Conservation (phyloP, 37 sponge, comb jelly and placozoan genomes). For the Beroe ovata region DNA sequence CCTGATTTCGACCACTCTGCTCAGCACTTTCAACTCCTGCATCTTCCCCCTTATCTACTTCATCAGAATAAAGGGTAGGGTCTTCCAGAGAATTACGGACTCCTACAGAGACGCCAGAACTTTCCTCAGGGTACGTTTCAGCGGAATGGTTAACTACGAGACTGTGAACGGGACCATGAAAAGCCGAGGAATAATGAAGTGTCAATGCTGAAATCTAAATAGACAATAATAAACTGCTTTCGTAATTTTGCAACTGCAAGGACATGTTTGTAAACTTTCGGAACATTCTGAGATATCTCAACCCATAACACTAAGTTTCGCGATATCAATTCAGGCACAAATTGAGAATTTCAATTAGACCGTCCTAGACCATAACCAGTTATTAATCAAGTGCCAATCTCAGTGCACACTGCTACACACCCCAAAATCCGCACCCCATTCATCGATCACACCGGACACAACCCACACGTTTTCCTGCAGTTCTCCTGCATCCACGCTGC, state of each 20-base stretch:
- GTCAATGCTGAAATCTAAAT: neutral
- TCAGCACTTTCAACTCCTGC: constrained; percentile 64
- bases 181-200: neutral
- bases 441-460: too few relatives aligned
- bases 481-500: neutral
- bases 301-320: too few relatives aligned
- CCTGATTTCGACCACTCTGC: constrained; percentile 20
- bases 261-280: too few relatives aligned
- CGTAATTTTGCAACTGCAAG: too few relatives aligned
- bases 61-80: constrained; percentile 34
- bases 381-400: too few relatives aligned
- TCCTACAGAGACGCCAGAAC: neutral
- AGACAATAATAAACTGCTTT: too few relatives aligned
- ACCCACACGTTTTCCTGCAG: neutral
- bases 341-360: too few relatives aligned
- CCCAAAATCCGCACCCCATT: too few relatives aligned
- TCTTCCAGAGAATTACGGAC: neutral
- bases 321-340: too few relatives aligned
- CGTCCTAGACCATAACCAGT: too few relatives aligned
- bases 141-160: neutral
- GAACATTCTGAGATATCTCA: too few relatives aligned
- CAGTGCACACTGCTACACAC: too few relatives aligned
- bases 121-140: neutral
- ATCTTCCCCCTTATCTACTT: constrained; percentile 60
- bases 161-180: neutral